Base-by-base conservation (phyloP, 2,888 invertebrate genomes). In the Girardia tigrina region DNA sequence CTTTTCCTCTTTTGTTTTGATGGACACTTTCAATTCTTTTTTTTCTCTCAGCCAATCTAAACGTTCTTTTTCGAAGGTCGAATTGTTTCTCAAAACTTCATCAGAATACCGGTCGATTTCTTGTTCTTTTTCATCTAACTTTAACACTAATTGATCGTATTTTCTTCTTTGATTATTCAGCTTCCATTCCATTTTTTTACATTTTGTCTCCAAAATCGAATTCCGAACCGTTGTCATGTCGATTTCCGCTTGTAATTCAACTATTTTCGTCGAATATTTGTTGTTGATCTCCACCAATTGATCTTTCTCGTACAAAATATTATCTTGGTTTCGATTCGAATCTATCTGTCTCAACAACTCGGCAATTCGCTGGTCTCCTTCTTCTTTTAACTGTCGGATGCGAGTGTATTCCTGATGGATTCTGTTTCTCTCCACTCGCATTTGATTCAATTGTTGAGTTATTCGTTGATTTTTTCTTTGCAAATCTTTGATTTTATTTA, bases 161-260 rank as follows among this genome's bases (percentile, higher is more conserved):
- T 75, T 75, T 14, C 74, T 20, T 1, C 75, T 75, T 14, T 75
- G 29, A 12, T 75, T 74, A 16, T 29, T 8, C 0, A 75, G 27
- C 23, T 42, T 74, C 27, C 75, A 74, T 42, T 75, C 75, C 75
- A 75, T 75, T n/a, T 75, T 75, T 26, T 75, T 75, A 12, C 42
- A 74, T 42, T 75, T 75, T 1, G 75, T 75, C 28, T 75, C 75
- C 2, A 75, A 29, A 20, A 75, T 26, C 20, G 71, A 29, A n/a
- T 74, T 23, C n/a, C 73, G 73, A 29, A 75, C 42, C 1, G 23
- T 42, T 1, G 69, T 26, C n/a, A 42, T 70, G 14, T 75, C 75
- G 6, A 69, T 75, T 70, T 75, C 75, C 0, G 72, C 70, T 29
- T 72, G 6, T 29, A 72, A 72, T 26, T 72, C 73, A 2, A 36